Percentiles rank a stretch among this genome's conserved stretches.
These are phyloP conservation scores for Palloptera scutellata DNA, from an alignment of 2,888 invertebrate species.

Conservation along the genomic window DNA sequence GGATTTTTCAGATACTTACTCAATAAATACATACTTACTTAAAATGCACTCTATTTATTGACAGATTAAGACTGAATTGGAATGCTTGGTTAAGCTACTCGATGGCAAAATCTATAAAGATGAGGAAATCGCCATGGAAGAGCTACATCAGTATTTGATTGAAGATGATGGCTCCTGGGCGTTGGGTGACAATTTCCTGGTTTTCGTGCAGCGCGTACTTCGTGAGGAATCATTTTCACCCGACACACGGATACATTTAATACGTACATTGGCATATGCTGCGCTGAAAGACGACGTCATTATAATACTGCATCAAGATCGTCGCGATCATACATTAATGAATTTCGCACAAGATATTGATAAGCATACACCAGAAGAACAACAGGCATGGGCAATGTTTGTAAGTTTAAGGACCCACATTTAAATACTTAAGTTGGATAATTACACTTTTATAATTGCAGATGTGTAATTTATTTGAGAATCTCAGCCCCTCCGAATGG, in stretches of 20 bases:
- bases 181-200: slow-evolving; percentile 85
- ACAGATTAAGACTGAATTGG: slow-evolving; percentile 77
- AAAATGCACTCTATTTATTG: slow-evolving; percentile 30
- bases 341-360: slow-evolving; percentile 86
- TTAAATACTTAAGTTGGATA: background rate
- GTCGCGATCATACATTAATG: slow-evolving; percentile 87
- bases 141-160: slow-evolving; percentile 86
- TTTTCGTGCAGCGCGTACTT: slow-evolving; percentile 75
- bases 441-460: slow-evolving; percentile 55
- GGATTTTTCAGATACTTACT: too few relatives aligned
- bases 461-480: slow-evolving; percentile 91
- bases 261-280: slow-evolving; percentile 78
- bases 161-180: slow-evolving; percentile 94
- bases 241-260: slow-evolving; percentile 71
- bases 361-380: slow-evolving; percentile 75
- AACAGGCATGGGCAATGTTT: slow-evolving; percentile 80
- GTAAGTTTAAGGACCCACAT: slow-evolving; percentile 67
- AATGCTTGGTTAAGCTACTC: slow-evolving; percentile 73
- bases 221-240: slow-evolving; percentile 69
- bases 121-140: slow-evolving; percentile 78
- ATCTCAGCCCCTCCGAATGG: slow-evolving; percentile 90
- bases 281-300: slow-evolving; percentile 90
- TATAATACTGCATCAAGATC: slow-evolving; percentile 87
- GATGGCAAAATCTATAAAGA: slow-evolving; percentile 77
- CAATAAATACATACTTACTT: too few relatives aligned